phyloP scores from a whole-genome alignment of 2,113 vertebrate genomes.

The Scortum barcoo region DNA sequence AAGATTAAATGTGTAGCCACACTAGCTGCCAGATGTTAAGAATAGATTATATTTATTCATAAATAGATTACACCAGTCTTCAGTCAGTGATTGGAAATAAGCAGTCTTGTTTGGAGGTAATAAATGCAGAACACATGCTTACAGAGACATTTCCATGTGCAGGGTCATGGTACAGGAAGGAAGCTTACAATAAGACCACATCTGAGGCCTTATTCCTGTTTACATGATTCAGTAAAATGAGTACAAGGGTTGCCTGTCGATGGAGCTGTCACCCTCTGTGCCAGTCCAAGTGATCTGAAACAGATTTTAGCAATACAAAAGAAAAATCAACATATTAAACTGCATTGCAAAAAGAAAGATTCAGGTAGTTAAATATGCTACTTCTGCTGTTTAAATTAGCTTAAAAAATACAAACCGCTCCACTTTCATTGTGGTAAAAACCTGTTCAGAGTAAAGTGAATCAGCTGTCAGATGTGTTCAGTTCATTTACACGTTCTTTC shows the following conservation, averaged over 20 bases:
- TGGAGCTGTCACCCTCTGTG: not conserved
- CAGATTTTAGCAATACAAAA: conserved; percentile 1
- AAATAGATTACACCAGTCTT: conserved; percentile 66
- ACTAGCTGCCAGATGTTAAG: conserved; percentile 62
- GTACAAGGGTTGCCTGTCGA: conserved; percentile 4
- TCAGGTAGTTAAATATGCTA: conserved; percentile 51
- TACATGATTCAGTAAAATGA: conserved; percentile 31
- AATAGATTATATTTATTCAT: conserved; percentile 79
- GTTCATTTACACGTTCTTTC: conserved; percentile 10
- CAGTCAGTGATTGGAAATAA: conserved; percentile 60
- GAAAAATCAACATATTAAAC: not conserved
- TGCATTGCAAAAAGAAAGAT: conserved; percentile 30
- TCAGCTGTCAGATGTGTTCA: not conserved
- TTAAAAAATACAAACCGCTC: conserved; percentile 16
- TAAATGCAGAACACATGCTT: conserved; percentile 77
- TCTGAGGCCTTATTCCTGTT: conserved; percentile 34
- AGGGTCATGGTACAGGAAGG: conserved; percentile 54
- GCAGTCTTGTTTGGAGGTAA: conserved; percentile 73
- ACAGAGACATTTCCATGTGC: conserved; percentile 67
- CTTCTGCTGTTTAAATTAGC: conserved; percentile 32
- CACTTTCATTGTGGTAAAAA: not conserved
- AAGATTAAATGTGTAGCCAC: conserved; percentile 36
- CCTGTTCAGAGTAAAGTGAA: not conserved
- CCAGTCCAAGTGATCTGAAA: conserved; percentile 16
- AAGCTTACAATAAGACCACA: conserved; percentile 36